phyloP scores from a whole-genome alignment of 2,888 invertebrate species.

The Synergus umbraculus region DNA sequence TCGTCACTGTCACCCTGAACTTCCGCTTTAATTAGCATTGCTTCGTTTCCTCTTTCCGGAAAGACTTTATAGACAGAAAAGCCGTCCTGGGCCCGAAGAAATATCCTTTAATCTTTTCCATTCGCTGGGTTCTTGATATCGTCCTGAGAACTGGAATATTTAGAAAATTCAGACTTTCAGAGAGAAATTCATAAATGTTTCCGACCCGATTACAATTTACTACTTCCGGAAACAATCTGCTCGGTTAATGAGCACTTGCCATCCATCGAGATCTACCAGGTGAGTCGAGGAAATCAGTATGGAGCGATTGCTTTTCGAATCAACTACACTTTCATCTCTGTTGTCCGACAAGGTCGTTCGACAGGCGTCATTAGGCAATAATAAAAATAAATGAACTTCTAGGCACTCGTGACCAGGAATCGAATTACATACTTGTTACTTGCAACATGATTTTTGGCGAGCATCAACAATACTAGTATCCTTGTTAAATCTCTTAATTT shows the following conservation, averaged over 20 bases:
- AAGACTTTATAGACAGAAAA: not conserved
- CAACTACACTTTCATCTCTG: conserved; percentile 46
- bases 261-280: conserved; percentile 3
- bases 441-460: conserved; percentile 61
- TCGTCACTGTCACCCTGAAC: conserved; percentile 46
- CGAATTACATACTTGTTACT: conserved; percentile 57
- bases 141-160: not conserved
- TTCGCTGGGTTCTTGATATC: not conserved
- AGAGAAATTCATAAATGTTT: not conserved
- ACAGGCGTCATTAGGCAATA: conserved; percentile 59
- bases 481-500: conserved; percentile 34
- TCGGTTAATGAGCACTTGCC: conserved; percentile 2
- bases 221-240: conserved; percentile 20
- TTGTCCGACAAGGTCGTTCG: conserved; percentile 57
- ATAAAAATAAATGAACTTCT: conserved; percentile 58
- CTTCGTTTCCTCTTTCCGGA: conserved; percentile 23
- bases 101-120: conserved; percentile 12
- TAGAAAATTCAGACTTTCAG: not conserved
- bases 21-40: conserved; percentile 50
- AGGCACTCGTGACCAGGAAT: conserved; percentile 66
- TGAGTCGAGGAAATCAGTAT: conserved; percentile 9
- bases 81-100: not conserved
- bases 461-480: conserved; percentile 2
- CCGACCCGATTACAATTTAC: not conserved
- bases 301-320: conserved; percentile 25